Conservation (phyloP, 2,888 invertebrate genomes). For the Diaperis boleti region DNA sequence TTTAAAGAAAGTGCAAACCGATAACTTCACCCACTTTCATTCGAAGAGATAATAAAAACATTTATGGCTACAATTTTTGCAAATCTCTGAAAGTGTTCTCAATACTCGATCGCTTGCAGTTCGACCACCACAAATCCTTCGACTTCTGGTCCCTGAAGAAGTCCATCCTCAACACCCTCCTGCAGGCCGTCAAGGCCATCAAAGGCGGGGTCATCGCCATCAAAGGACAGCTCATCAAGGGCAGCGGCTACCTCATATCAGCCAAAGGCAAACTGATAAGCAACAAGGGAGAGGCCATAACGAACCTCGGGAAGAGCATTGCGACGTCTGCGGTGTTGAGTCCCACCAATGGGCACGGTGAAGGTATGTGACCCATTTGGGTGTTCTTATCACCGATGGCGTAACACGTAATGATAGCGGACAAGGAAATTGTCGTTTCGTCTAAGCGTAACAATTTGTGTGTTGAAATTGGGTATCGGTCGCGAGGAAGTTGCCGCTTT, state of each 20-base stretch:
- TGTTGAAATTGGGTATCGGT: constrained; percentile 10
- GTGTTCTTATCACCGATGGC: constrained; percentile 12
- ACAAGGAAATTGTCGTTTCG: constrained; percentile 9
- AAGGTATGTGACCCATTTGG: neutral
- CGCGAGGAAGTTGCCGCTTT: constrained; percentile 12
- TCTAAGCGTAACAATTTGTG: constrained; percentile 19
- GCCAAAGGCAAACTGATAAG: constrained; percentile 78
- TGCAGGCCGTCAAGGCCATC: constrained; percentile 90
- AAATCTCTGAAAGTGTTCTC: too few species aligned
- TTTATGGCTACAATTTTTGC: neutral
- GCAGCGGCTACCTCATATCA: constrained; percentile 78
- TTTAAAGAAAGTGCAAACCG: too few species aligned
- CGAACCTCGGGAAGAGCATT: constrained; percentile 83
- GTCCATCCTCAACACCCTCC: constrained; percentile 83
- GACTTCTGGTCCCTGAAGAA: constrained; percentile 80
- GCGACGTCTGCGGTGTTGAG: constrained; percentile 80
- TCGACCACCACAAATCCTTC: constrained; percentile 58
- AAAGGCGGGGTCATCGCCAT: constrained; percentile 88
- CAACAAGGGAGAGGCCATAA: constrained; percentile 83
- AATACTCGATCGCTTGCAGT: too few species aligned
- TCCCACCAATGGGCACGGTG: constrained; percentile 55
- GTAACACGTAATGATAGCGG: neutral
- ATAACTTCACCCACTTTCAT: too few species aligned
- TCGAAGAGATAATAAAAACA: neutral
- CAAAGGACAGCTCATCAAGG: constrained; percentile 90